Conservation (phyloP, 1,140 invertebrate species). For the Brachionus calyciflorus region DNA sequence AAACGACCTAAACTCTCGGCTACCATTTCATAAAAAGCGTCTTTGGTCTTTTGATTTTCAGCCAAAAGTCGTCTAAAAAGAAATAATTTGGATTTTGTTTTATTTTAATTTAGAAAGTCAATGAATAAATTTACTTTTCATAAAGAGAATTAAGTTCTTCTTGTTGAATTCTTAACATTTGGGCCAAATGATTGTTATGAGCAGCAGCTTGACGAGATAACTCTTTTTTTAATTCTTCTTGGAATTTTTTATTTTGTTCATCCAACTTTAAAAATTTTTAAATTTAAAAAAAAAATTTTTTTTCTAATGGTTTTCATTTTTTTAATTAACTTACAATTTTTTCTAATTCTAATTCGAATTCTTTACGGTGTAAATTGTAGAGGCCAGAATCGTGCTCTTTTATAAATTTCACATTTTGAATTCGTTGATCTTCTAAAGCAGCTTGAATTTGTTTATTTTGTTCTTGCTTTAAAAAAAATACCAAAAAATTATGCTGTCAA, state of each 20-base stretch:
- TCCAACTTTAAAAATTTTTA: constrained; percentile 62
- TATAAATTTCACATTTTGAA: constrained; percentile 53
- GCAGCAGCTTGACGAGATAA: constrained; percentile 75
- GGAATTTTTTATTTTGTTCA: constrained; percentile 67
- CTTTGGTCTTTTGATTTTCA: constrained; percentile 65
- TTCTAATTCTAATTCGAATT: constrained; percentile 54
- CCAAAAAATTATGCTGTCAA: background rate
- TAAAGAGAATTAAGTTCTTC: constrained; percentile 68
- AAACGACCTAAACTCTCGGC: constrained; percentile 76
- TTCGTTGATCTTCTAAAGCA: constrained; percentile 54
- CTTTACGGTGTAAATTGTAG: constrained; percentile 50
- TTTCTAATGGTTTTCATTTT: too few species aligned
- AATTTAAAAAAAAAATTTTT: constrained; percentile 33
- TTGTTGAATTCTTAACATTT: constrained; percentile 69
- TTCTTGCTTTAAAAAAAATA: constrained; percentile 47
- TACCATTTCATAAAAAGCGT: constrained; percentile 70
- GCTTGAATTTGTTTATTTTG: constrained; percentile 54
- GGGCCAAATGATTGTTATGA: constrained; percentile 77
- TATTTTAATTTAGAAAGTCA: constrained; percentile 61
- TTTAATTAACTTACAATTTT: constrained; percentile 55
- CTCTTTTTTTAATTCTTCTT: constrained; percentile 72
- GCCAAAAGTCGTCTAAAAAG: constrained; percentile 53
- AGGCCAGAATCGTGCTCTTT: constrained; percentile 51
- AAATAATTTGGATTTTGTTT: constrained; percentile 47
- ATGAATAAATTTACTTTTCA: constrained; percentile 68